A percentile compares a stretch with the other conserved stretches of the same genome.
These are phyloP conservation scores for Caenorhabditis elegans DNA, from an alignment of 1,140 invertebrate species.

Conservation along the genomic window DNA sequence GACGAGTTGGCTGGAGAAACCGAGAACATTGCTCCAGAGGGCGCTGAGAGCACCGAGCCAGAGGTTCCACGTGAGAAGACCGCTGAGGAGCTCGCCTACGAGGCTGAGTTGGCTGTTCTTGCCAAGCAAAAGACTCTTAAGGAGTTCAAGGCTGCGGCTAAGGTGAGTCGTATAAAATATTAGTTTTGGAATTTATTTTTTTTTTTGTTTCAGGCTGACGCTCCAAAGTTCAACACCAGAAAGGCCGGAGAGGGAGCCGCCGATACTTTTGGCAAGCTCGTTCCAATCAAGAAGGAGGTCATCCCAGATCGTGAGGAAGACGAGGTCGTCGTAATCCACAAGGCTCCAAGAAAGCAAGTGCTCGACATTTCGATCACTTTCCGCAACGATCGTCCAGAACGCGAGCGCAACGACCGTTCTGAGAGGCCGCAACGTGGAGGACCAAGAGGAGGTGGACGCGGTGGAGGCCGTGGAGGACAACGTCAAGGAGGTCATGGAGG, in stretches of 20 bases:
- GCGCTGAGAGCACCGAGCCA: conserved; percentile 42
- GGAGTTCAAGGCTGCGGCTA: conserved; percentile 47
- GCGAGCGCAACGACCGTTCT: background rate
- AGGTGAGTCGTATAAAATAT: background rate
- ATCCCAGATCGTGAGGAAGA: conserved; percentile 35
- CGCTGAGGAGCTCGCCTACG: conserved; percentile 47
- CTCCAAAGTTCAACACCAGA: conserved; percentile 48
- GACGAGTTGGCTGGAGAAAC: conserved; percentile 37
- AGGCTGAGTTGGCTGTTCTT: conserved; percentile 34
- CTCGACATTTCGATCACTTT: conserved; percentile 49
- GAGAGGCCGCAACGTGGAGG: conserved; percentile 18
- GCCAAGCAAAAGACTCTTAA: conserved; percentile 48
- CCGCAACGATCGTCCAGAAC: conserved; percentile 1
- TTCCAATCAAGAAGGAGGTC: conserved; percentile 46
- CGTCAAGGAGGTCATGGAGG: conserved; percentile 9
- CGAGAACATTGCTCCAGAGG: conserved; percentile 42
- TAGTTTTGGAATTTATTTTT: background rate
- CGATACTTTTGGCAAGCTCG: conserved; percentile 47
- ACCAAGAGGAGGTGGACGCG: conserved; percentile 40
- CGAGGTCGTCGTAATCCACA: conserved; percentile 43
- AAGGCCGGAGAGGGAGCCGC: conserved; percentile 52
- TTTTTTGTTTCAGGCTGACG: conserved; percentile 37
- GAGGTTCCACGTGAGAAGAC: conserved; percentile 51
- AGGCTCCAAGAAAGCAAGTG: conserved; percentile 40
- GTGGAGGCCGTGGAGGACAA: conserved; percentile 38